These are phyloP conservation scores for Drosophila eugracilis DNA, from an alignment of 1,140 invertebrate genomes.

Conservation along the genomic window DNA sequence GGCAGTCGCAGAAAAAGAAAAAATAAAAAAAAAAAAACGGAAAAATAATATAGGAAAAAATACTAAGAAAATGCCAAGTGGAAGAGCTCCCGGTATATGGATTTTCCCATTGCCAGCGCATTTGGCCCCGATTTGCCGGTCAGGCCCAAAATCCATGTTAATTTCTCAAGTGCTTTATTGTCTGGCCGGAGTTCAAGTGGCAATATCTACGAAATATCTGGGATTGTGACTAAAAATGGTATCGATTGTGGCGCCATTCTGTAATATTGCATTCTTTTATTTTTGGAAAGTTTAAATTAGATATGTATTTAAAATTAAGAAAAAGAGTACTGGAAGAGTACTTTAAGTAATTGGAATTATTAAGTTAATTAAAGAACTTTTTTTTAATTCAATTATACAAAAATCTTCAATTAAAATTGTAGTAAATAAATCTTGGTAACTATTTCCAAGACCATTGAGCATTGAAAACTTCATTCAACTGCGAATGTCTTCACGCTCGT, in stretches of 20 bases:
- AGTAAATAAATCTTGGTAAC: no score
- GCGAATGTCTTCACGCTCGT: slow-evolving; percentile 8
- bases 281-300: neutral
- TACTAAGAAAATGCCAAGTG: slow-evolving; percentile 23
- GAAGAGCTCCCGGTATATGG: slow-evolving; percentile 33
- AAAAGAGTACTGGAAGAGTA: no score
- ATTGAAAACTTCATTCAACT: neutral
- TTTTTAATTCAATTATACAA: no score
- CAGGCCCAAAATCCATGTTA: slow-evolving; percentile 62
- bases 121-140: slow-evolving; percentile 58
- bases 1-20: slow-evolving; percentile 10
- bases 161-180: slow-evolving; percentile 62
- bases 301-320: no score
- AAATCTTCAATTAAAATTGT: neutral
- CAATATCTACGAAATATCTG: slow-evolving; percentile 18
- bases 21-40: neutral
- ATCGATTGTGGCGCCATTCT: neutral
- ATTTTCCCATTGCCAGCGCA: slow-evolving; percentile 38
- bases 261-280: neutral
- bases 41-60: slow-evolving; percentile 4
- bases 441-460: neutral
- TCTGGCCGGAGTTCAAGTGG: slow-evolving; percentile 45
- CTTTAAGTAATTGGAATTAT: no score
- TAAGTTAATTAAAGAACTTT: no score
- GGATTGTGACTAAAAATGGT: slow-evolving; percentile 7